Base-by-base conservation (phyloP, 2,888 invertebrate species). In the Oscheius onirici region DNA sequence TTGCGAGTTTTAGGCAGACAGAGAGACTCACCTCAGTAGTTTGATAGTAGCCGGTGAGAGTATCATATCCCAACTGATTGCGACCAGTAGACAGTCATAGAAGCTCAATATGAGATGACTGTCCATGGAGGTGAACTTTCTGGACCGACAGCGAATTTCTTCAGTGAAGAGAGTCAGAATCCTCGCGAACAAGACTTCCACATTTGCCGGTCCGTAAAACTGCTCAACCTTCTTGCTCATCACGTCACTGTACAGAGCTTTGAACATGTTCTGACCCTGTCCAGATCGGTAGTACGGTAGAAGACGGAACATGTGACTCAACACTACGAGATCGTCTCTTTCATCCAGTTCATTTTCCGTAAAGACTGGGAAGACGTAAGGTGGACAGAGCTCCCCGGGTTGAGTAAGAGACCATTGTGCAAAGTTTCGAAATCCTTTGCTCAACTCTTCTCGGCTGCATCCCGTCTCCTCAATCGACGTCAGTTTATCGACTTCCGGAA, bases 261-360 rank as follows among this genome's bases (percentile, higher is more conserved):
- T 8, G 54, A 52, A 52, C 13, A 52, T 26, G 13, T 52, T 28
- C 15, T 28, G n/a, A 6, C 66, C 66, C n/a, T 34, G 40, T 15
- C 20, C 20, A 13, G 52, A 49, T 20, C 26, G 28, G 66, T 40
- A 66, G 40, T 49, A 66, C 15, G 66, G 66, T 34, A 52, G 17
- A 10, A 66, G 66, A 2, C 66, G 66, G 43, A 66, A 66, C 66
- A 66, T 66, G 15, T 52, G 49, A 15, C 49, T 52, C 17, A 66
- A 10, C 1, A 66, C 66, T 40, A 41, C 41, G 8, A 66, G 51
- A 41, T 66, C 17, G n/a, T 66, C 41, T 6, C 52, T 17, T 15
- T 66, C 54, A 3, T 52, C 43, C 10, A 66, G 34, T 24, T 66
- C 66, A 6, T 63, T 63, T 5, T 63, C 49, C 34, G 63, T 63